Percentiles rank a stretch among this genome's conserved stretches.
Conservation (phyloP, 2,888 invertebrate genomes). For the Drosophila demipolita region DNA sequence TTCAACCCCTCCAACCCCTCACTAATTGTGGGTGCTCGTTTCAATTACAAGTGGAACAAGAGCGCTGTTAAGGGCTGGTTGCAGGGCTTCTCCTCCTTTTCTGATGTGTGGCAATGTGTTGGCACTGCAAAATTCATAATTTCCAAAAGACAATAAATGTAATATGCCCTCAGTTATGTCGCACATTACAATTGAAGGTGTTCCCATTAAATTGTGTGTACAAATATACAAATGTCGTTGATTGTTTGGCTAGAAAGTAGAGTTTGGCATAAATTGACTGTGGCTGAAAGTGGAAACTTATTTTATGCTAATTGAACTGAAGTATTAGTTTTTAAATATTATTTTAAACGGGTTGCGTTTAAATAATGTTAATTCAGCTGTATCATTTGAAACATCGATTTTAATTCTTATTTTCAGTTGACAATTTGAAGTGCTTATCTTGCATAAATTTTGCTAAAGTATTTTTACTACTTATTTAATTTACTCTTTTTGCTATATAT, state of each 20-base stretch:
- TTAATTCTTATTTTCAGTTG: neutral
- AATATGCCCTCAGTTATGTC: slow-evolving; percentile 2
- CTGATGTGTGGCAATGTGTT: slow-evolving; percentile 57
- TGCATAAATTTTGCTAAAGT: neutral
- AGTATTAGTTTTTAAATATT: neutral
- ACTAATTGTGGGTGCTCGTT: slow-evolving; percentile 20
- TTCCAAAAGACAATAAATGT: slow-evolving; percentile 21
- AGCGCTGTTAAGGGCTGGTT: neutral
- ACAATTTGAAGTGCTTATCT: neutral
- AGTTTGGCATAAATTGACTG: neutral
- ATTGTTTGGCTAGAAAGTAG: neutral
- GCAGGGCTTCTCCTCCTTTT: slow-evolving; percentile 12
- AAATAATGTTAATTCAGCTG: neutral
- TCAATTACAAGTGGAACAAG: slow-evolving; percentile 60
- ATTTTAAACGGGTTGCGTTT: neutral
- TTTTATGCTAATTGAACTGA: neutral
- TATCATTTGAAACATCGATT: neutral
- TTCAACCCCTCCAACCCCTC: neutral
- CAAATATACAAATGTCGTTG: too few relatives aligned
- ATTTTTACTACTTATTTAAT: too few relatives aligned
- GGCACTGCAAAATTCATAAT: slow-evolving; percentile 56
- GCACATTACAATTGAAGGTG: slow-evolving; percentile 4
- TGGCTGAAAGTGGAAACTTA: neutral
- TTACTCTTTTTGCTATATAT: too few relatives aligned
- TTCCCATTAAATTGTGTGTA: neutral